Evolutionary conservation across 2,888 invertebrate genomes (phyloP).

Genomic region (Pristionchus arcanus): DNA sequence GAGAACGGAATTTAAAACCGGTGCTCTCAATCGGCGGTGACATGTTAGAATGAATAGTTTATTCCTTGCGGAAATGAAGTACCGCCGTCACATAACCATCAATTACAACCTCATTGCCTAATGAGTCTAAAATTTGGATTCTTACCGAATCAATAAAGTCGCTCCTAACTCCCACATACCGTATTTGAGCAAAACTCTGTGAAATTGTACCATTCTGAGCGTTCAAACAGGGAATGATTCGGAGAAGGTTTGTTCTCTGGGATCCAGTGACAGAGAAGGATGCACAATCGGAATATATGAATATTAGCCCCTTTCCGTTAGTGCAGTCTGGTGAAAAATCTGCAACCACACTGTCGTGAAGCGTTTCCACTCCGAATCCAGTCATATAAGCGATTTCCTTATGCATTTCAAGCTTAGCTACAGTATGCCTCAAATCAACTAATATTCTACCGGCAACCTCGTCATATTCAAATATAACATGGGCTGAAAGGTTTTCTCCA

Average conservation of each 20-base stretch:
- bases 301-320: neutral
- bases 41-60: neutral
- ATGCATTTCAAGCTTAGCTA: neutral
- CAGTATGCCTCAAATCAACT: neutral
- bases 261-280: neutral
- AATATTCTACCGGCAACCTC: neutral
- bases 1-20: neutral
- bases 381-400: conserved; percentile 13
- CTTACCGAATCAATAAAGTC: neutral
- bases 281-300: neutral
- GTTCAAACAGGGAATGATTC: conserved; percentile 5
- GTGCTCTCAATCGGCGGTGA: neutral
- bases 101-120: neutral
- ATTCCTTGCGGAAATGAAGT: neutral
- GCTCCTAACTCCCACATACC: neutral
- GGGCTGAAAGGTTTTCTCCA: neutral
- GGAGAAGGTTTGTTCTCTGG: neutral
- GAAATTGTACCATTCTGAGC: neutral
- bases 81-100: neutral
- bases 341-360: neutral
- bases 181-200: neutral
- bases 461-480: neutral
- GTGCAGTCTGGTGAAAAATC: neutral
- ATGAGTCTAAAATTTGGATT: neutral
- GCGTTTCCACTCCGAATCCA: neutral